Evolutionary conservation across 2,888 invertebrate genomes (phyloP), one percentile per base, ranked within the genome.

Genomic region (Muschampia plurimacula): DNA sequence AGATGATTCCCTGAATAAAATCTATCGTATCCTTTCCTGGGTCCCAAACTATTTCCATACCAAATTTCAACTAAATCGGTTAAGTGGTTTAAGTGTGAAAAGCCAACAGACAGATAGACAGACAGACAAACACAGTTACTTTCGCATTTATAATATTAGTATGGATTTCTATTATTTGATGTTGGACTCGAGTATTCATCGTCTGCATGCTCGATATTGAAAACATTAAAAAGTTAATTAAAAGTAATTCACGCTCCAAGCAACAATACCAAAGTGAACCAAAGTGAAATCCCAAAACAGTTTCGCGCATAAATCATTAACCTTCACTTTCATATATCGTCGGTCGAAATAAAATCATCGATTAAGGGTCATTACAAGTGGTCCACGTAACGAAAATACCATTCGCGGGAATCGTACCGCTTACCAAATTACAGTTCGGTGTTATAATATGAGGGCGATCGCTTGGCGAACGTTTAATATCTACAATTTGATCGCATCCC

Each of bases 291-390:
- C 39, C 62, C 66, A 13, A 66, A 71, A 66, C 39, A 49, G 52
- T 71, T 72, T 67, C 67, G 49, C 28, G 52, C n/a, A 72, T 72
- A 72, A 72, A 72, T 72, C 62, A 72, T 59, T 52, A 52, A 36
- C 66, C 52, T 12, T 67, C 60, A 62, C 62, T 72, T 72, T 59
- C 60, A 62, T 60, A 65, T 71, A 60, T 71, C 71, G 66, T 71
- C 69, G 69, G 55, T 39, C 62, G 67, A 67, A 72, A 72, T 72
- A 67, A 67, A 72, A 72, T 72, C 67, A 67, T 73, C 75, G 74
- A 77, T 78, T 79, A 77, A 67, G 70, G 74, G 74, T 77, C 72
- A 81, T 81, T 79, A 81, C 79, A 79, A 78, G 76, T 81, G 78
- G 78, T 76, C 77, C 79, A 74, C 60, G 72, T 28, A 44, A 36